Percentiles rank a stretch among this genome's conserved stretches.
Conservation (phyloP, 2,888 invertebrate genomes). For the Diplolepis rosae region DNA sequence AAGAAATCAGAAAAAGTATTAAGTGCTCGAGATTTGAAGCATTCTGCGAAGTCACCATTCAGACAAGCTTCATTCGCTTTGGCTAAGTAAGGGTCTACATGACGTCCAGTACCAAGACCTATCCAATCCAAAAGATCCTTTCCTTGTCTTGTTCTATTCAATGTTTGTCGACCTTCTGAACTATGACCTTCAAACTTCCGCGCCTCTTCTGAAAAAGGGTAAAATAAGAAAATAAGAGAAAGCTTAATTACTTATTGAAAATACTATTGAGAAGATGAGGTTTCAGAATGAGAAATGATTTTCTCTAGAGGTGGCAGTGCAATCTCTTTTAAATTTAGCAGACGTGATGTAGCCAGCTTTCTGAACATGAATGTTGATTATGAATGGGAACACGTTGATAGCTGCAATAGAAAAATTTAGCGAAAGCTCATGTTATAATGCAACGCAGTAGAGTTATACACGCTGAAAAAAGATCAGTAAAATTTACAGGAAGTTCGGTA, state of each 20-base stretch:
- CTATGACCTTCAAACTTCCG: conserved; percentile 35
- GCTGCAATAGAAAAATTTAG: neutral
- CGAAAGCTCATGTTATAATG: neutral
- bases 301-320: neutral
- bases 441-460: neutral
- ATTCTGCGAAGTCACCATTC: conserved; percentile 88
- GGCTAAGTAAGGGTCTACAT: conserved; percentile 86
- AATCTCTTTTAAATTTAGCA: neutral
- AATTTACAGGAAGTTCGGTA: too few relatives aligned
- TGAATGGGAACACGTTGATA: neutral
- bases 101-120: conserved; percentile 83
- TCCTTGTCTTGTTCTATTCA: conserved; percentile 76
- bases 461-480: too few relatives aligned
- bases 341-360: neutral
- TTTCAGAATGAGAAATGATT: neutral
- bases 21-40: conserved; percentile 88
- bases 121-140: conserved; percentile 86
- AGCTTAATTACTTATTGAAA: neutral
- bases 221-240: conserved; percentile 1
- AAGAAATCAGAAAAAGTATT: conserved; percentile 87
- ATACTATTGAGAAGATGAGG: neutral
- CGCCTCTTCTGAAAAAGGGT: conserved; percentile 40
- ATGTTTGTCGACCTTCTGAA: conserved; percentile 37
- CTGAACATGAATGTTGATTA: neutral
- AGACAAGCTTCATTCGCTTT: conserved; percentile 84